A percentile compares a stretch with the other conserved stretches of the same genome.
Evolutionary conservation across 2,888 invertebrate genomes (phyloP).

Genomic region (Spisula subtruncata): DNA sequence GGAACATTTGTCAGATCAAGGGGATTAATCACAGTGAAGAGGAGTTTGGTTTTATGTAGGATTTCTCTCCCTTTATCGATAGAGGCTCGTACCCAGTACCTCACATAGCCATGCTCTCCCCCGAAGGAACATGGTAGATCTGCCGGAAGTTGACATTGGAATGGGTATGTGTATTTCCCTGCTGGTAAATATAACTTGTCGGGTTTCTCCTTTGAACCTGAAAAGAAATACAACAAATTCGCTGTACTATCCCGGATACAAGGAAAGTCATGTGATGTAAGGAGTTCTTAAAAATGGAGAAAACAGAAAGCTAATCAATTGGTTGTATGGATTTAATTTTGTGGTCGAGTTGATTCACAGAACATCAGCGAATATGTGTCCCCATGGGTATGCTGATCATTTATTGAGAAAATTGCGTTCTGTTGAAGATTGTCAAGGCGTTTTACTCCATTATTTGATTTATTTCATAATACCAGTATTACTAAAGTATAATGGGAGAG

Average conservation of each 20-base stretch:
- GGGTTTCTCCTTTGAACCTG: conserved; percentile 76
- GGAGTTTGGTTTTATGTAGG: conserved; percentile 94
- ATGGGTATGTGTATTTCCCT: conserved; percentile 93
- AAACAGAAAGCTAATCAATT: too few species aligned
- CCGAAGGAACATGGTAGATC: conserved; percentile 84
- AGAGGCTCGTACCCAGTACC: conserved; percentile 93
- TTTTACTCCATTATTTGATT: too few species aligned
- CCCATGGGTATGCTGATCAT: not conserved
- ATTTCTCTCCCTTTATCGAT: conserved; percentile 94
- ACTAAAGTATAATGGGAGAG: too few species aligned
- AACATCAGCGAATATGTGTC: not conserved
- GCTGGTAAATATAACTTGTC: conserved; percentile 89
- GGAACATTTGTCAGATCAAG: conserved; percentile 92
- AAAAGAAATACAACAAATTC: conserved; percentile 12
- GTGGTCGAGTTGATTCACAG: not conserved
- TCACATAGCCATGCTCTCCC: conserved; percentile 90
- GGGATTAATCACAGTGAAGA: conserved; percentile 94
- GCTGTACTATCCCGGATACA: too few species aligned
- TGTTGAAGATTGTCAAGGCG: too few species aligned
- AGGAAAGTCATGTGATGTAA: too few species aligned
- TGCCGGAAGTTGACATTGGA: conserved; percentile 92
- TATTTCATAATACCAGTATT: too few species aligned
- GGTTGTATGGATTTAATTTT: too few species aligned
- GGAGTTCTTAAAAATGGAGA: too few species aligned
- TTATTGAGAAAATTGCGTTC: too few species aligned